Evolutionary conservation across 2,888 invertebrate genomes (phyloP).

Genomic region (Dryococelus australis): DNA sequence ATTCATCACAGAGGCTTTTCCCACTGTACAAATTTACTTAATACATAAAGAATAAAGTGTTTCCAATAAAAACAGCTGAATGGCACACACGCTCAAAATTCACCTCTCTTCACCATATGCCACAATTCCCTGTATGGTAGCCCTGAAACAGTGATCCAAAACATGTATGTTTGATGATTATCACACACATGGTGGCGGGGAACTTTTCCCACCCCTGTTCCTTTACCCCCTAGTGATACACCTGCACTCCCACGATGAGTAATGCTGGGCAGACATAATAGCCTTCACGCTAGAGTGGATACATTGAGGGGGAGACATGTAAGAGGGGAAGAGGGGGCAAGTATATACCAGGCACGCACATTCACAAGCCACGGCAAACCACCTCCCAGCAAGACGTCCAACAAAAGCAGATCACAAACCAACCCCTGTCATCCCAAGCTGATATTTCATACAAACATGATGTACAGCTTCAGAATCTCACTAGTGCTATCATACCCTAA

Average conservation of each 20-base stretch:
- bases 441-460: too few relatives aligned
- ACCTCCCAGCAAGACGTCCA: neutral
- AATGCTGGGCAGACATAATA: constrained; percentile 7
- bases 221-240: neutral
- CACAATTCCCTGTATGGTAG: too few relatives aligned
- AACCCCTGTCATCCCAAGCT: too few relatives aligned
- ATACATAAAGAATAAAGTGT: too few relatives aligned
- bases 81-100: too few relatives aligned
- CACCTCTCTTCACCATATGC: too few relatives aligned
- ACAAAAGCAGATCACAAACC: neutral
- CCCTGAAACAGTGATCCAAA: neutral
- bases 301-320: constrained; percentile 23
- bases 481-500: too few relatives aligned
- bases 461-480: too few relatives aligned
- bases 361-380: constrained; percentile 5
- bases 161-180: neutral
- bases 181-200: neutral
- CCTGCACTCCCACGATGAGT: neutral
- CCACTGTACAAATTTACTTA: too few relatives aligned
- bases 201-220: constrained; percentile 3
- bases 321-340: neutral
- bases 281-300: constrained; percentile 12
- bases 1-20: too few relatives aligned
- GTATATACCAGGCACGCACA: constrained; percentile 12
- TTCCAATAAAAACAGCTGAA: too few relatives aligned